Conservation (phyloP, 2,888 invertebrate genomes). For the Chrysina gloriosa region DNA sequence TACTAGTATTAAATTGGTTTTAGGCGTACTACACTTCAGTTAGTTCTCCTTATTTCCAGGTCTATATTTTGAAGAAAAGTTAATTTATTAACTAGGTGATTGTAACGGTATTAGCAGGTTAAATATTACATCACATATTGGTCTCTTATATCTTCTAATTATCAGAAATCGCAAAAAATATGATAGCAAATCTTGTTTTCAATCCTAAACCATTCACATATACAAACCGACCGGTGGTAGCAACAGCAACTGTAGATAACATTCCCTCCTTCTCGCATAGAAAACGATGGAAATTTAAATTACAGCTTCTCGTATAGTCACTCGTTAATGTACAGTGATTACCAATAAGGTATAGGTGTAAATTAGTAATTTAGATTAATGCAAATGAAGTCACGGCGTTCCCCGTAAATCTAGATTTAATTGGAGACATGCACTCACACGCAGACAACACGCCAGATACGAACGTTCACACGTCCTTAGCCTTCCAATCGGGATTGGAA, state of each 20-base stretch:
- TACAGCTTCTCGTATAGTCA: slow-evolving; percentile 15
- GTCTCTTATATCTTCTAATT: too few relatives aligned
- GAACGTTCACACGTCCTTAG: background rate
- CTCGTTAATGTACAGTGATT: slow-evolving; percentile 33
- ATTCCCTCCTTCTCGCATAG: background rate
- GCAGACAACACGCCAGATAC: slow-evolving; percentile 3
- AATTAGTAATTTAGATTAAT: slow-evolving; percentile 45
- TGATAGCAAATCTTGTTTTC: too few relatives aligned
- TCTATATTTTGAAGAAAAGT: too few relatives aligned
- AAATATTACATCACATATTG: too few relatives aligned
- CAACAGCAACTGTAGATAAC: background rate
- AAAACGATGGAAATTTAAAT: slow-evolving; percentile 14
- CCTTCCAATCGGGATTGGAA: background rate
- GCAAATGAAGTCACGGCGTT: slow-evolving; percentile 39
- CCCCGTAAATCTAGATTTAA: slow-evolving; percentile 41
- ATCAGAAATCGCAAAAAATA: too few relatives aligned
- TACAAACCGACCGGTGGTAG: too few relatives aligned
- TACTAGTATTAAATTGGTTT: too few relatives aligned
- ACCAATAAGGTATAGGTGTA: slow-evolving; percentile 40
- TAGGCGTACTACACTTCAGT: too few relatives aligned
- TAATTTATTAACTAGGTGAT: too few relatives aligned
- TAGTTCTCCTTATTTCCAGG: too few relatives aligned
- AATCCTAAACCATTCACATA: too few relatives aligned
- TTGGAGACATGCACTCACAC: slow-evolving; percentile 36
- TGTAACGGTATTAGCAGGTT: too few relatives aligned